Base-by-base conservation (phyloP, 2,888 invertebrate species). In the Drosophila greeni region DNA sequence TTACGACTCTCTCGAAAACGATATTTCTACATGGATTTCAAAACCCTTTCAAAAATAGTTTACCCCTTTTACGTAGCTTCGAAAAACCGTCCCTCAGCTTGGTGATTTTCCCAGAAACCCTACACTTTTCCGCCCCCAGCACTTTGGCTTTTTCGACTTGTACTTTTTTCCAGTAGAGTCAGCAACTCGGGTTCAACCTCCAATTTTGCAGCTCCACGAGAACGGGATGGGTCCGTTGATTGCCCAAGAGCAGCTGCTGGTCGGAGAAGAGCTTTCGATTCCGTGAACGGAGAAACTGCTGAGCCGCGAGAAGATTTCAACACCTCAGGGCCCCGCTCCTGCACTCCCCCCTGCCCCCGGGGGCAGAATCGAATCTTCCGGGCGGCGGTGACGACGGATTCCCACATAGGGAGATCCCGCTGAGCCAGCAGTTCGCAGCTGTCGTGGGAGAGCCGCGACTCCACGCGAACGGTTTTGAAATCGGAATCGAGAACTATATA, bases 251-350 rank as follows among this genome's bases (percentile, higher is more conserved):
- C 77, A 75, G 72, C 76, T 33, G 61, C 60, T 47, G 48, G 24
- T 23, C n/a, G 33, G 29, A n/a, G 20, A 40, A 29, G 55, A 34
- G 29, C 20, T 42, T 34, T 52, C 29, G 65, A 70, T 78, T 81
- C 78, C 37, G 66, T 68, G 78, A 76, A 78, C 72, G 62, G 48
- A 45, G 64, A 78, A 81, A 82, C 75, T 76, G 78, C 78, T 78
- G 79, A 78, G 66, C 67, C 34, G 60, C 56, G 26, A 61, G 58
- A 29, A 68, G 74, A 74, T 79, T 82, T 82, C 80, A 79, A 75
- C 79, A 79, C 79, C 79, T 79, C 75, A 52, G 29, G 34, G 8
- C 24, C 5, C 29, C 6, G 39, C 20, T 12, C 12, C 37, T 18
- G 39, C 39, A 11, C 37, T 18, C 18, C 37, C 37, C 34, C 43